These are phyloP conservation scores for Zoanthus gigantus DNA, from an alignment of 92 coral and sea anemone species.

Conservation along the genomic window DNA sequence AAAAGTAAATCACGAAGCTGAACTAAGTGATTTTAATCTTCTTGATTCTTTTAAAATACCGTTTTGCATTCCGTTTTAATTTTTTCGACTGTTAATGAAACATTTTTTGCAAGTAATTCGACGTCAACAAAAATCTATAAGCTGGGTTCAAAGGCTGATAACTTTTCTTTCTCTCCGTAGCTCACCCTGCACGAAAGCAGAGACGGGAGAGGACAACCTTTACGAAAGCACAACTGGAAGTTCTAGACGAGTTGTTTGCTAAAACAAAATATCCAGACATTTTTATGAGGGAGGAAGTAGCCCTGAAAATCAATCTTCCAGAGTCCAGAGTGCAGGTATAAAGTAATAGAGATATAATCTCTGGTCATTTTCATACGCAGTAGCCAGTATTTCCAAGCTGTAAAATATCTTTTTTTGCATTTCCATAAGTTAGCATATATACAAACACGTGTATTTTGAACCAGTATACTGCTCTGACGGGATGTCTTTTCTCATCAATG, in stretches of 20 bases:
- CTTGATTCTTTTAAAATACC: background rate
- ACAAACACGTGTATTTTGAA: too few relatives aligned
- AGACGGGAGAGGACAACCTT: slow-evolving; percentile 97
- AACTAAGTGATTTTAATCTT: background rate
- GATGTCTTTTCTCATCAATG: too few relatives aligned
- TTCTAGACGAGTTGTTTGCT: slow-evolving; percentile 91
- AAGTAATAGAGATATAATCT: too few relatives aligned
- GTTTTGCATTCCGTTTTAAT: background rate
- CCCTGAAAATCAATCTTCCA: slow-evolving; percentile 93
- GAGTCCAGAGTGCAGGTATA: slow-evolving; percentile 99
- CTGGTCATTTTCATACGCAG: too few relatives aligned
- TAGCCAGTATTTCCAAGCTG: too few relatives aligned
- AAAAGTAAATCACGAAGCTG: background rate
- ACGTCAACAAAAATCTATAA: background rate
- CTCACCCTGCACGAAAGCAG: slow-evolving; percentile 95
- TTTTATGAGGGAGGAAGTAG: slow-evolving; percentile 99
- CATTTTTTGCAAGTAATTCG: background rate
- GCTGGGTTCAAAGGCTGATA: background rate
- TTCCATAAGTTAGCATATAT: too few relatives aligned
- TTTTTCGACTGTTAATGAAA: too few relatives aligned
- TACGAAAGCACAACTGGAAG: slow-evolving; percentile 96
- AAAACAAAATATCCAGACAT: slow-evolving; percentile 98
- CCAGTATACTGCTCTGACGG: too few relatives aligned
- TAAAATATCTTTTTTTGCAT: too few relatives aligned
- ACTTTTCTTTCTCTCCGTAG: slow-evolving; percentile 41